Conservation (phyloP, 2,888 invertebrate genomes). For the Danaus chrysippus region DNA sequence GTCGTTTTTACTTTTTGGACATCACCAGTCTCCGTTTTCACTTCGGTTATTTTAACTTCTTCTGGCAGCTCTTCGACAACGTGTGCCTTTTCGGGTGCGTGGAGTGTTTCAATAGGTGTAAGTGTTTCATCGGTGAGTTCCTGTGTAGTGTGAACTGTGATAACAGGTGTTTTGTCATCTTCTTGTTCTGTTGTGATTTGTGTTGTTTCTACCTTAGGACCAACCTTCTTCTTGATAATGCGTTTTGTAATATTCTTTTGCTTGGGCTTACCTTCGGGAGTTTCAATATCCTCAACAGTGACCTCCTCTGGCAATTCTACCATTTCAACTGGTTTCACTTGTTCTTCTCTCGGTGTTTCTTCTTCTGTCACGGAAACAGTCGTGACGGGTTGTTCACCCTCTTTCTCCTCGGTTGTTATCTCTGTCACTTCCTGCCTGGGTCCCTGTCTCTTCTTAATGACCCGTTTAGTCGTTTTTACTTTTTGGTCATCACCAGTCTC, state of each 20-base stretch:
- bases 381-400: slow-evolving; percentile 37
- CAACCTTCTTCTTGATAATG: slow-evolving; percentile 37
- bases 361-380: slow-evolving; percentile 31
- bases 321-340: no score
- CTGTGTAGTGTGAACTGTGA: slow-evolving; percentile 39
- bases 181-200: slow-evolving; percentile 14
- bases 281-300: no score
- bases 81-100: slow-evolving; percentile 34
- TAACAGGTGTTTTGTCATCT: slow-evolving; percentile 34
- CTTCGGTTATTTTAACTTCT: slow-evolving; percentile 34
- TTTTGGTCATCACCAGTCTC: no score
- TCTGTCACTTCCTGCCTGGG: no score
- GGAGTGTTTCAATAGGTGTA: slow-evolving; percentile 26
- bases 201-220: slow-evolving; percentile 42
- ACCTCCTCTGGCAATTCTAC: no score
- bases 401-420: no score
- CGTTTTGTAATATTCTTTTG: slow-evolving; percentile 45
- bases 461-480: no score
- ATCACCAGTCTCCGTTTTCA: slow-evolving; percentile 34
- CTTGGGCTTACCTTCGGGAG: slow-evolving; percentile 32
- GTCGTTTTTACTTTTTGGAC: slow-evolving; percentile 39
- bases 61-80: slow-evolving; percentile 38
- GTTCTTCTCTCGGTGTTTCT: no score
- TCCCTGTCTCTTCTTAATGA: no score
- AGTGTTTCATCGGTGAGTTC: slow-evolving; percentile 38